Evolutionary conservation across 2,888 invertebrate species (phyloP), one percentile per base, ranked within the genome.

Genomic region (Brenthis ino): DNA sequence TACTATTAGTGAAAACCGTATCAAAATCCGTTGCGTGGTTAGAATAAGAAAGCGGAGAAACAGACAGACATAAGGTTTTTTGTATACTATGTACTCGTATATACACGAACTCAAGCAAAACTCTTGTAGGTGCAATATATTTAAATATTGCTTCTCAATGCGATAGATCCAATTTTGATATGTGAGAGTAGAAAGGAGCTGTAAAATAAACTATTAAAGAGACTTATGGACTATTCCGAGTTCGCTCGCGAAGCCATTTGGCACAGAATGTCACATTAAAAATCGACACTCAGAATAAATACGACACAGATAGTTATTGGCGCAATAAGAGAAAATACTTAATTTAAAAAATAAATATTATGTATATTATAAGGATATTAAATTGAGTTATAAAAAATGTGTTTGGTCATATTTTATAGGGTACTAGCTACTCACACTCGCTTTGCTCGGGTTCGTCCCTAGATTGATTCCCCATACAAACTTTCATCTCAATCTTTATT

Each of bases 191-290:
- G 63, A 63, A 63, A 63, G 63, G 51, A 63, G 63, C 51, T 63
- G 63, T 63, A 63, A 63, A 63, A 63, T 63, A 63, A 63, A 53
- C 63, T 63, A 63, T 63, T 63, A 63, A 63, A 5, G 37, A 63
- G 63, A 63, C 53, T 63, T 63, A 63, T 63, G 55, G 54, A 54
- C 47, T 55, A n/a, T 64, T 64, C 47, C 54, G 16, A 64, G 60
- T 51, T 55, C 64, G 64, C 47, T 54, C 54, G 55, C 54, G 64
- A 47, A 48, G 24, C 64, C 55, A 64, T 64, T 64, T 64, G 64
- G 64, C 64, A 64, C 64, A 16, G 47, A 55, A 13, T 55, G 55
- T 64, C 55, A 64, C 64, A 64, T 64, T 64, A 64, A 55, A 55
- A 47, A 64, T 64, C 55, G 64, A 64, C 64, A 55, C 43, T 28